Percentiles rank a stretch among this genome's conserved stretches.
Evolutionary conservation across 1,140 invertebrate genomes (phyloP).

Genomic region (Sinella curviseta): DNA sequence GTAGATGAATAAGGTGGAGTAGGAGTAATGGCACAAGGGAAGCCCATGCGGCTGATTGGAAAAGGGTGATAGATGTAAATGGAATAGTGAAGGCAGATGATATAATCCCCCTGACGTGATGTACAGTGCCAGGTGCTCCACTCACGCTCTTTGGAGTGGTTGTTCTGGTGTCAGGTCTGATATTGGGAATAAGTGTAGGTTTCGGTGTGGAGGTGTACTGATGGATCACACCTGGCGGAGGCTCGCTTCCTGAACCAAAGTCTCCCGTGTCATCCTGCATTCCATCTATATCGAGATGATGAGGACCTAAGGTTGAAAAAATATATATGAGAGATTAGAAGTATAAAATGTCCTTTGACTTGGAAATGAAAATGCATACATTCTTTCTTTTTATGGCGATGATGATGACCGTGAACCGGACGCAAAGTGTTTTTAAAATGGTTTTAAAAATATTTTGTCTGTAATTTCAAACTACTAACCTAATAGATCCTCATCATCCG

Average conservation of each 20-base stretch:
- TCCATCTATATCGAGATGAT: neutral
- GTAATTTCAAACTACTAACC: too few relatives aligned
- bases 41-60: neutral
- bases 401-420: too few relatives aligned
- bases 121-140: neutral
- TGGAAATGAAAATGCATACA: too few relatives aligned
- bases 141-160: slow-evolving; percentile 3
- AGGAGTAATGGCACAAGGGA: slow-evolving; percentile 15
- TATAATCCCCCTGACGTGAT: neutral
- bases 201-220: slow-evolving; percentile 17
- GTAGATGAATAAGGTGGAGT: neutral
- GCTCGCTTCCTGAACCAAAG: slow-evolving; percentile 3
- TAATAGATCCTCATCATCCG: slow-evolving; percentile 43
- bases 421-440: too few relatives aligned
- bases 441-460: too few relatives aligned
- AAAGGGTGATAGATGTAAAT: neutral
- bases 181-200: slow-evolving; percentile 16
- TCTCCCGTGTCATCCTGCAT: slow-evolving; percentile 17
- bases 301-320: too few relatives aligned
- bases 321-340: too few relatives aligned
- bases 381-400: too few relatives aligned
- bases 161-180: neutral
- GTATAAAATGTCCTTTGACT: too few relatives aligned
- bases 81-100: neutral
- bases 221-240: slow-evolving; percentile 21